Percentiles rank a stretch among this genome's conserved stretches.
Conservation (phyloP, 2,113 vertebrate genomes). For the Eudyptes chrysolophus region DNA sequence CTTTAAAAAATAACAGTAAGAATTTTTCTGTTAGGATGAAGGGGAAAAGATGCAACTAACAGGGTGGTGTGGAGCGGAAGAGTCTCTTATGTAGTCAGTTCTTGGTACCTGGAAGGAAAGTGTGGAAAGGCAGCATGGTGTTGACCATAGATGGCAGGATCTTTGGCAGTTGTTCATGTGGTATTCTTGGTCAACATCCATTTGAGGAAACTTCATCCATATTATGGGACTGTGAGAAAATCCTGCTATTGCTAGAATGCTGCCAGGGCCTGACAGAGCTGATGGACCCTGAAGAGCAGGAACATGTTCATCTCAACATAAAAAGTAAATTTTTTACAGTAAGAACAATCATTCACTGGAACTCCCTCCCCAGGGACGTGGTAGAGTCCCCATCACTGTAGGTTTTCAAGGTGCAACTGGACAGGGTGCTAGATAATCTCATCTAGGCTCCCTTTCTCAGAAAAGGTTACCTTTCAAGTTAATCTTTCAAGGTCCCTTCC, state of each 20-base stretch:
- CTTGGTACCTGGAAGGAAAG: background rate
- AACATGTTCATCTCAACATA: background rate
- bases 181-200: background rate
- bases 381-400: background rate
- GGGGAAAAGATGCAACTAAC: background rate
- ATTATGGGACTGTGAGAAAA: background rate
- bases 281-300: background rate
- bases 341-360: background rate
- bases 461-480: background rate
- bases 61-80: background rate
- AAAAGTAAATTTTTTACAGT: background rate
- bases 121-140: background rate
- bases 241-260: background rate
- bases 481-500: background rate
- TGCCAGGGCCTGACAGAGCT: background rate
- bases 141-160: background rate
- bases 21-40: background rate
- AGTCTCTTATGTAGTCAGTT: background rate
- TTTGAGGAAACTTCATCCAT: background rate
- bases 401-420: background rate
- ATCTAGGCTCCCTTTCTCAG: background rate
- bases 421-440: background rate
- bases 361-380: background rate
- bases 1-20: background rate
- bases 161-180: background rate